phyloP scores from a whole-genome alignment of 2,888 invertebrate species.

The Fragum whitleyi region DNA sequence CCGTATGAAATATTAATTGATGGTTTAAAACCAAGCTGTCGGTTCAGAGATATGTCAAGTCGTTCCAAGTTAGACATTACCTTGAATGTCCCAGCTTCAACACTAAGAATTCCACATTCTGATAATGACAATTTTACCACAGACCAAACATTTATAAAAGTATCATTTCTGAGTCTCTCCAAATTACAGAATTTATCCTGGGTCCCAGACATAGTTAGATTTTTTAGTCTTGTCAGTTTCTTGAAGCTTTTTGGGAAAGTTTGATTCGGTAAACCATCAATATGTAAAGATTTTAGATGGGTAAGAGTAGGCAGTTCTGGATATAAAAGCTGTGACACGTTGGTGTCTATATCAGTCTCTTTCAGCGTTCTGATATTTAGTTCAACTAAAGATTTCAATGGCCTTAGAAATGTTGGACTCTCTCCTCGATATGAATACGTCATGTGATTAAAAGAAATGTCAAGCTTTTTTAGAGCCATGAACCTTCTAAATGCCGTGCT shows the following conservation, averaged over 20 bases:
- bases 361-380: background rate
- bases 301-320: background rate
- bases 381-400: background rate
- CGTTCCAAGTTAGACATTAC: conserved; percentile 1
- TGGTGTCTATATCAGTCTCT: background rate
- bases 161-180: background rate
- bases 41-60: background rate
- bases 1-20: background rate
- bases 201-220: background rate
- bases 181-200: background rate
- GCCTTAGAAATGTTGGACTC: background rate
- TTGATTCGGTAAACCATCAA: background rate
- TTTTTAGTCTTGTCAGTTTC: background rate
- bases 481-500: background rate
- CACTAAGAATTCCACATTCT: background rate
- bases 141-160: background rate
- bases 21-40: conserved; percentile 3
- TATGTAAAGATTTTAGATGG: background rate
- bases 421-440: background rate
- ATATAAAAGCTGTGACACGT: background rate
- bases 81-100: conserved; percentile 25
- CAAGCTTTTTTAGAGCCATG: background rate
- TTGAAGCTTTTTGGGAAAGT: background rate
- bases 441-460: background rate
- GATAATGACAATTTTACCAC: background rate